Conservation (phyloP, 2,888 invertebrate species). For the Rhyacophila evoluta region DNA sequence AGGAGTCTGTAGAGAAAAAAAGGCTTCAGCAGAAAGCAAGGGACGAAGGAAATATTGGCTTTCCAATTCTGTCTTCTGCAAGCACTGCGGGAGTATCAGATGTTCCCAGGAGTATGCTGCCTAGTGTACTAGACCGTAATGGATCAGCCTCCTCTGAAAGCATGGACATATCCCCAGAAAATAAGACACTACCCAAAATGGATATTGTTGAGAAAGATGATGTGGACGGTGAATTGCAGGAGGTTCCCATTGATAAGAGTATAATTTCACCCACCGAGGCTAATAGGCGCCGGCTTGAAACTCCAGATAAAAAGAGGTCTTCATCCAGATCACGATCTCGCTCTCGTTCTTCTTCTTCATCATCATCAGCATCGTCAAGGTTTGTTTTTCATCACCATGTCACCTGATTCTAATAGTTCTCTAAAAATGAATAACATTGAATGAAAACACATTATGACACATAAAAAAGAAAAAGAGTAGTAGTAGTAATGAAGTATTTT, state of each 20-base stretch:
- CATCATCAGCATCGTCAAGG: slow-evolving; percentile 52
- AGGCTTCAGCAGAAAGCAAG: slow-evolving; percentile 61
- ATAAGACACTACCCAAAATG: slow-evolving; percentile 44
- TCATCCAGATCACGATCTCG: slow-evolving; percentile 60
- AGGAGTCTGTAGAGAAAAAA: slow-evolving; percentile 74
- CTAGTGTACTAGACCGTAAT: slow-evolving; percentile 32
- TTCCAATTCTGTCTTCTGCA: background rate
- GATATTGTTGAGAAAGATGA: slow-evolving; percentile 57
- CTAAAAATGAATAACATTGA: no score
- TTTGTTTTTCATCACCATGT: no score
- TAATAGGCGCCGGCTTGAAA: slow-evolving; percentile 60
- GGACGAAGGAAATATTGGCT: slow-evolving; percentile 55
- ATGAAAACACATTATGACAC: no score
- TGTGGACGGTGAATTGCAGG: slow-evolving; percentile 59
- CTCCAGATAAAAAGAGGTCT: slow-evolving; percentile 58
- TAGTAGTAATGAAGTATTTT: no score
- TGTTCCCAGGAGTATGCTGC: background rate
- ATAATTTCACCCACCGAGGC: slow-evolving; percentile 56
- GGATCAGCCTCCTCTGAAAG: slow-evolving; percentile 51
- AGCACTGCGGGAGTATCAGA: background rate
- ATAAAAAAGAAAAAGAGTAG: no score
- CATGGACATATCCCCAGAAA: slow-evolving; percentile 54
- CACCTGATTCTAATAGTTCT: no score
- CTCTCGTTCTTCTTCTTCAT: slow-evolving; percentile 59
- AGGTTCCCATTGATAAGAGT: slow-evolving; percentile 47